Evolutionary conservation across 2,888 invertebrate species (phyloP), one percentile per base, ranked within the genome.

Genomic region (Ganaspis brasiliensis): DNA sequence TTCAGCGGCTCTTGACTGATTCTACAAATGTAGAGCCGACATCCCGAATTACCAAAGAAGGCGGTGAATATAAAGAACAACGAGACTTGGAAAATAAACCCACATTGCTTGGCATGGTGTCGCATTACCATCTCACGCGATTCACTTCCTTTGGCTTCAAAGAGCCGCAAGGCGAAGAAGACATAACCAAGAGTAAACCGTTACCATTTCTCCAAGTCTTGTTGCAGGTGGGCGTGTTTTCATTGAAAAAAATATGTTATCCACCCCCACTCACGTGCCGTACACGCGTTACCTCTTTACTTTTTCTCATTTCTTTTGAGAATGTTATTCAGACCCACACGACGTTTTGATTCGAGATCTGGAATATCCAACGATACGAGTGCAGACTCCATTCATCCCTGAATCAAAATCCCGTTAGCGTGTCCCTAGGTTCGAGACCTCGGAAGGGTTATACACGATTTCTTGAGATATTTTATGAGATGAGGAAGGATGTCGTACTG

Each of bases 11-110:
- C 26, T 59, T 59, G 57, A n/a, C 57, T 59, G 57, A n/a, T 59
- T 59, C 26, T 8, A 9, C 45, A 67, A 37, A 40, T 67, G 67
- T 45, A 45, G 40, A 40, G 63, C 40, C 67, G 74, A 14, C 45
- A 63, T 26, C 9, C n/a, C 52, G 31, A 74, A 74, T 74, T 52
- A 52, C 40, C 14, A 52, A 73, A 67, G 24, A 67, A 67, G 67
- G 67, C 67, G 67, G 45, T 40, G 63, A 19, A 37, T 26, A 67
- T 63, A 73, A 73, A 76, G 73, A 24, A 52, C 55, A 37, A 52
- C 49, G 52, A 72, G 59, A 61, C 61, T 71, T 73, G 63, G 37
- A 67, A 81, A 74, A 78, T 76, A 78, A 79, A 73, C 59, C 74
- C 61, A 75, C 71, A 73, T 79, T 40, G 57, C 59, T n/a, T 14